phyloP scores from a whole-genome alignment of 2,113 vertebrate genomes.

The Lophotis ruficrista region DNA sequence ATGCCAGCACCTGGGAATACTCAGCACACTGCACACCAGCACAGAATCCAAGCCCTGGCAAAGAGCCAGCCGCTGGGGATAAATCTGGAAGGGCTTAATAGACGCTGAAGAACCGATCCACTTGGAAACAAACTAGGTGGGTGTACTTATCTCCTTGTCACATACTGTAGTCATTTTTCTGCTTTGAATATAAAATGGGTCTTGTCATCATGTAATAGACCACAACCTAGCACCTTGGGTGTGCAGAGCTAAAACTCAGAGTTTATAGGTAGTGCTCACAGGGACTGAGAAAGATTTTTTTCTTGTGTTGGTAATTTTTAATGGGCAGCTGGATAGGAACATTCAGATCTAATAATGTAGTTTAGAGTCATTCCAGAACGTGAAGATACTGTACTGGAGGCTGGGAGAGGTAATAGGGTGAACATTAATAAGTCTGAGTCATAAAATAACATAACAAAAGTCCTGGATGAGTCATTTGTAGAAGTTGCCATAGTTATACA shows the following conservation, averaged over 20 bases:
- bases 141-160: conserved; percentile 69
- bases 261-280: not conserved
- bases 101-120: conserved; percentile 48
- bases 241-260: not conserved
- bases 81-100: conserved; percentile 77
- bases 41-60: conserved; percentile 64
- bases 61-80: conserved; percentile 61
- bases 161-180: conserved; percentile 54
- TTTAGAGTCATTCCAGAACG: conserved; percentile 1
- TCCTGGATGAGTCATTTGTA: conserved; percentile 51
- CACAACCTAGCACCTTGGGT: not conserved
- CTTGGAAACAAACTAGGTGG: conserved; percentile 66
- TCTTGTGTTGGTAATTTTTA: not conserved
- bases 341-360: not conserved
- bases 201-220: conserved; percentile 20
- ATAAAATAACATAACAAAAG: conserved; percentile 42
- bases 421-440: conserved; percentile 48
- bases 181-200: conserved; percentile 62
- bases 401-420: conserved; percentile 14
- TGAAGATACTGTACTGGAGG: not conserved
- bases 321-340: not conserved
- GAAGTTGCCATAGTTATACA: conserved; percentile 62
- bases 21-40: conserved; percentile 73
- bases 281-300: not conserved
- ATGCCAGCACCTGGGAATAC: conserved; percentile 77